These are phyloP conservation scores for Scyliorhinus canicula DNA, from an alignment of 2,797 vertebrate genomes.

Conservation along the genomic window DNA sequence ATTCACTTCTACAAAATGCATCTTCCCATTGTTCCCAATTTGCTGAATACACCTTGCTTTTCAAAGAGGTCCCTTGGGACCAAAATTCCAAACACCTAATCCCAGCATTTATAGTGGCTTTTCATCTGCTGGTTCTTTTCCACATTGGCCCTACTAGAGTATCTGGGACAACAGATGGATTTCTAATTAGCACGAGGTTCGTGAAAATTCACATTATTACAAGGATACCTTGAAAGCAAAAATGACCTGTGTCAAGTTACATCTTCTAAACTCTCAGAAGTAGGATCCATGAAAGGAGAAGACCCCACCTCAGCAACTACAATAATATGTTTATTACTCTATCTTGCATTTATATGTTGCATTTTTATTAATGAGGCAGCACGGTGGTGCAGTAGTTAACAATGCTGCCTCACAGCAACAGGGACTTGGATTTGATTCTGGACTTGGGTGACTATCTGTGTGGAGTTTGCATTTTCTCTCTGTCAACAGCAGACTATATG, in stretches of 20 bases:
- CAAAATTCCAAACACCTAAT: neutral
- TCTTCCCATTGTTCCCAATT: neutral
- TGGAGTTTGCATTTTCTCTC: too few species aligned
- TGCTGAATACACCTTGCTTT: neutral
- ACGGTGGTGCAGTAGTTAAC: too few species aligned
- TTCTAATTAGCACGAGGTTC: neutral
- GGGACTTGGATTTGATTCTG: too few species aligned
- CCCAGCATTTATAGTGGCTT: neutral
- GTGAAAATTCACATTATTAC: neutral
- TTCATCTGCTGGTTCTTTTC: neutral
- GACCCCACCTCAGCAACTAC: neutral
- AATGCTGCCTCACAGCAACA: too few species aligned
- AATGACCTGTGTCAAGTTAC: neutral
- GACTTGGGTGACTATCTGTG: too few species aligned
- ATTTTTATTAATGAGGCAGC: too few species aligned
- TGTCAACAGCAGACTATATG: too few species aligned
- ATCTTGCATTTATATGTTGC: neutral
- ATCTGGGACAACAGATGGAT: neutral
- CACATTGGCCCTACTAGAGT: neutral
- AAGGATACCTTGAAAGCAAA: neutral
- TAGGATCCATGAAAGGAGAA: neutral
- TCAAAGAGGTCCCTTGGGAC: neutral
- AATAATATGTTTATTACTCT: neutral
- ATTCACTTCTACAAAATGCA: neutral
- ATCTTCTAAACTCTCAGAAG: neutral